Evolutionary conservation across 2,888 invertebrate genomes (phyloP), one percentile per base, ranked within the genome.

Genomic region (Drosophila stalkeri): DNA sequence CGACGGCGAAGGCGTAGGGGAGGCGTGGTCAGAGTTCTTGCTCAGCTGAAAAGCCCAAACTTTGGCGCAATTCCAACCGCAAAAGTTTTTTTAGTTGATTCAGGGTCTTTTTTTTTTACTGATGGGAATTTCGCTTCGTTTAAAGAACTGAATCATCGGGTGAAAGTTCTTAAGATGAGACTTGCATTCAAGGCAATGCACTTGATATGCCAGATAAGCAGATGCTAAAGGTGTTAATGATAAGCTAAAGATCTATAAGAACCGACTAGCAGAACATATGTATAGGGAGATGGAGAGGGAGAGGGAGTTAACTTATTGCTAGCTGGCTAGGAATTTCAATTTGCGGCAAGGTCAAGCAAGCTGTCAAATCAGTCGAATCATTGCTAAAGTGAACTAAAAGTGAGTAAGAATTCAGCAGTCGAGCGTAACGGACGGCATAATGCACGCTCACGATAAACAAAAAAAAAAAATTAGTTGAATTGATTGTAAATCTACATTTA

Each of bases 81-180:
- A 77, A 47, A 52, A 18, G 14, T 39, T 60, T 43, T 43, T 18
- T 6, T 18, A 14, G 39, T 35, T 71, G 49, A 46, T 61, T 57
- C 37, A 23, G 62, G 18, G 20, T 9, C 43, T 63, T 65, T 52
- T 54, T 41, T 27, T 52, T 27, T 27, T 4, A 20, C 7, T 12
- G 16, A 3, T 9, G 49, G 61, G 49, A 11, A 31, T 39, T 49
- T 49, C 47, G 37, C 31, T 3, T 46, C 16, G 31, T 62, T 23
- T 44, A 2, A 37, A 41, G n/a, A 55, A 62, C 62, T 82, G 81
- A 81, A 81, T 82, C 81, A 81, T 66, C 55, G 14, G 87, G 82
- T 83, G 82, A 82, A 82, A 82, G 82, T 82, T 82, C 82, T 89
- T 46, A 47, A 83, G 62, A 62, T 77, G 65, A 77, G 73, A 44